phyloP scores from a whole-genome alignment of 53 echinoderm and acorn worm species.

The Arbacia lixula region DNA sequence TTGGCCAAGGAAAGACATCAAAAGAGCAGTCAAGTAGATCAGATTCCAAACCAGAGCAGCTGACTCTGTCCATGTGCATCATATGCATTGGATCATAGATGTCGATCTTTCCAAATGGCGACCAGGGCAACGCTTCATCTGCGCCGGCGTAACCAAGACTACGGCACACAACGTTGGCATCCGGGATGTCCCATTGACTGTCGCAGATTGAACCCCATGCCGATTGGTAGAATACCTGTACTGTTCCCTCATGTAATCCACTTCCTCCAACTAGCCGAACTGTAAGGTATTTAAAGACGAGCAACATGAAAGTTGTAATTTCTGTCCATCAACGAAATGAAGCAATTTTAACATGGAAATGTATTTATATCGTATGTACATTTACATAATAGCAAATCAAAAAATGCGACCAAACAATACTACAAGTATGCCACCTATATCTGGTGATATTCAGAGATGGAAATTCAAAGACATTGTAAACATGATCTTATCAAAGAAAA shows the following conservation, averaged over 20 bases:
- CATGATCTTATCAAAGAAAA: too few species aligned
- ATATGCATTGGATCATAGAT: too few species aligned
- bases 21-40: neutral
- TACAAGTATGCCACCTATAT: neutral
- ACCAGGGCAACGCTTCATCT: neutral
- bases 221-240: neutral
- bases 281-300: neutral
- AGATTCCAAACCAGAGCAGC: neutral
- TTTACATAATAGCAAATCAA: too few species aligned
- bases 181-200: neutral
- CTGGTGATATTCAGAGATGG: neutral
- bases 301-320: too few species aligned
- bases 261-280: constrained; percentile 5
- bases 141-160: neutral
- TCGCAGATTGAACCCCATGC: constrained; percentile 15
- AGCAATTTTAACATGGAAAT: too few species aligned
- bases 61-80: neutral
- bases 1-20: neutral
- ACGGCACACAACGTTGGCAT: neutral
- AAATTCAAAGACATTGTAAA: neutral
- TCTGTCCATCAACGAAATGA: too few species aligned
- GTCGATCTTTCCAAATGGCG: neutral
- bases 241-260: neutral
- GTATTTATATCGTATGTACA: too few species aligned
- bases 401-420: too few species aligned